Base-by-base conservation (phyloP, 2,888 invertebrate species). In the Perizoma flavofasciatum region DNA sequence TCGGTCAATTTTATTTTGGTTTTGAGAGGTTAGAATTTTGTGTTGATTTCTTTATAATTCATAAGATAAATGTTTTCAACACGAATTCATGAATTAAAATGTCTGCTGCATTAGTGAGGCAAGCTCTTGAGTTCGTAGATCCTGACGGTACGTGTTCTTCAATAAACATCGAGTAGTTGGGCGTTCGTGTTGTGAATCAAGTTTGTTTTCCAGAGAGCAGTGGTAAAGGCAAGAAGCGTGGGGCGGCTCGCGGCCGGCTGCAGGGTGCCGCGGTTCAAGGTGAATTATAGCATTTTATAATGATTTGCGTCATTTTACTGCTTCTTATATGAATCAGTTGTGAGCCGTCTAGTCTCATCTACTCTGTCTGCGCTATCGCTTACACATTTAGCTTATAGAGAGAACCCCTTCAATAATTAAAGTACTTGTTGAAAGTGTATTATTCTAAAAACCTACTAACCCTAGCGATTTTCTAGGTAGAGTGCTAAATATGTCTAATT, bases 91-190 rank as follows among this genome's bases (percentile, higher is more conserved):
- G 59, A 71, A 70, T 61, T 85, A 88, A 85, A 82, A 94, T 94
- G 94, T 94, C 94, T 81, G 86, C 92, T 74, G 89, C 93, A 54
- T 83, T 94, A 77, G 86, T 94, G 48, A 89, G 92, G 68, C 89
- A 92, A 73, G 93, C 94, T 70, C 85, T 94, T 60, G 93, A 92
- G 74, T 84, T 94, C 67, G 88, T 94, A 37, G 93, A 92, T 60
- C 88, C 82, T 61, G 85, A 88, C 82, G 89, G 91, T 89, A 71
- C 52, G 55, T 46, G 47, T 48, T 34, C 6, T 39, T 44, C 22
- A 22, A 44, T 6, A 22, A 44, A 7, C 6, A 9, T 3, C 5
- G 5, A 4, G 22, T 10, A 44, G 1, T 22, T 11, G 22, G 0
- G 44, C 34, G 34, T 41, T 43, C 46, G 55, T 55, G 54, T 55